Base-by-base conservation (phyloP, 2,113 vertebrate genomes). In the Heterotis niloticus region DNA sequence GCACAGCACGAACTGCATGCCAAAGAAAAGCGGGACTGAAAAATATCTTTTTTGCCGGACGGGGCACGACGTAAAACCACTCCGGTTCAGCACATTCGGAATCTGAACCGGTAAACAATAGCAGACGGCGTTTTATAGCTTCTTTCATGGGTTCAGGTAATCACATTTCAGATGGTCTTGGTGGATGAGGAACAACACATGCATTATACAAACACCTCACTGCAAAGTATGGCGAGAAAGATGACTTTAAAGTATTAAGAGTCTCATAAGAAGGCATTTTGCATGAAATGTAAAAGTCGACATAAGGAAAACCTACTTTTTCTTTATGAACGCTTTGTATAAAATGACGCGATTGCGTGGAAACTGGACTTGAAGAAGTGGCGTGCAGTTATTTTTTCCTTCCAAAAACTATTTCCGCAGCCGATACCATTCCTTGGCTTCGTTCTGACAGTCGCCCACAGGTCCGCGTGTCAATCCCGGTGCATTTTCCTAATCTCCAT, bases 1-100 rank as follows among this genome's bases (percentile, higher is more conserved):
- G 75, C 23, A 69, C 72, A 84, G 54, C 78, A 80, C 78, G 82
- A 71, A 82, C 59, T 82, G 81, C 75, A 82, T 84, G 79, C 78
- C 67, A 81, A 83, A 79, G 77, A 78, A 29, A 11, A 16, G 74
- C 14, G 24, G 29, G 60, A 62, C 34, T 34, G 34, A 44, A 20
- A 70, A 17, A 68, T 51, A 72, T 18, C 29, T 77, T 29, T 10
- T 65, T 69, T 20, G 24, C 16, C 26, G 28, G 62, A 78, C 28
- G 0, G 67, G 56, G 77, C 67, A 62, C 7, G n/a, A 68, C 67
- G 29, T 12, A 70, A 60, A 62, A 60, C 76, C 56, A 62, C 34
- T 71, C 28, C 28, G 13, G n/a, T 26, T 24, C 76, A 52, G 4
- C 59, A 10, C 29, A 24, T 26, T 26, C 20, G 20, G 20, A 23